phyloP scores from a whole-genome alignment of 2,113 vertebrate species.

The Stictonetta naevosa region DNA sequence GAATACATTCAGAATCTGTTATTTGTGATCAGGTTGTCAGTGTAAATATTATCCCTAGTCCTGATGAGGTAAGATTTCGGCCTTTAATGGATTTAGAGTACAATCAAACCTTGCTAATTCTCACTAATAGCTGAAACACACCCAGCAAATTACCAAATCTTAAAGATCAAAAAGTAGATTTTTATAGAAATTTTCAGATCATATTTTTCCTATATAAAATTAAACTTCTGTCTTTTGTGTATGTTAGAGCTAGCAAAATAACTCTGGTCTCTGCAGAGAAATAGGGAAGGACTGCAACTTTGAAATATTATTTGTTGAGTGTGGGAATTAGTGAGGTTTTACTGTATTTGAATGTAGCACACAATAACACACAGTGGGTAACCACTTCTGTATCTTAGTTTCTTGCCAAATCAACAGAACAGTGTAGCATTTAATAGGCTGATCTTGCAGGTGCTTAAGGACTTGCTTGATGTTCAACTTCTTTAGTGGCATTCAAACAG shows the following conservation, averaged over 20 bases:
- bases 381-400: not conserved
- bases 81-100: conserved; percentile 62
- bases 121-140: conserved; percentile 8
- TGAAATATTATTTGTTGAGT: not conserved
- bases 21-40: conserved; percentile 97
- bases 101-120: conserved; percentile 59
- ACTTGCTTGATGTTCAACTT: not conserved
- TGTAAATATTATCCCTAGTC: conserved; percentile 98
- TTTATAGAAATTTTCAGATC: not conserved
- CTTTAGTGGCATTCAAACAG: not conserved
- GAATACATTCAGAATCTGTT: conserved; percentile 97
- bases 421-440: not conserved
- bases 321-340: conserved; percentile 55
- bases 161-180: not conserved
- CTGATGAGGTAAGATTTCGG: conserved; percentile 90
- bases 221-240: not conserved
- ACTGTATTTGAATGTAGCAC: conserved; percentile 28
- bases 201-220: not conserved
- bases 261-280: not conserved
- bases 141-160: not conserved
- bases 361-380: not conserved
- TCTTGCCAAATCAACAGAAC: not conserved
- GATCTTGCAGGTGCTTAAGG: not conserved
- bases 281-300: not conserved
- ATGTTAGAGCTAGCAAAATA: not conserved